A percentile compares a stretch with the other conserved stretches of the same genome.
These are phyloP conservation scores for Drosophila mauritiana DNA, from an alignment of 1,140 invertebrate genomes.

Conservation along the genomic window DNA sequence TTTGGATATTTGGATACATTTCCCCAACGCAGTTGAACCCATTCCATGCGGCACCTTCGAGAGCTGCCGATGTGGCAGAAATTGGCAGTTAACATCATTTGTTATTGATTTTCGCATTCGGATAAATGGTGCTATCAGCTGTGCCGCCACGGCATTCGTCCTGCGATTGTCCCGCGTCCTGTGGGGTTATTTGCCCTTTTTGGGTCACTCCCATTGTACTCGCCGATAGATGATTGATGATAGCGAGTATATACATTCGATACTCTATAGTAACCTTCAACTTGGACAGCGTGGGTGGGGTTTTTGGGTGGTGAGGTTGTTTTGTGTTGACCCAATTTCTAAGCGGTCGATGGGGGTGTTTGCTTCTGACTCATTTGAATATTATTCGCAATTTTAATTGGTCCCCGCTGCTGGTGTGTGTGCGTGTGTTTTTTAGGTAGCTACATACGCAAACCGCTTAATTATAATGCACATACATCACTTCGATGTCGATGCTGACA, in stretches of 20 bases:
- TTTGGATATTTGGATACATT: slow-evolving; percentile 44
- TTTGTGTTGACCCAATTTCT: slow-evolving; percentile 46
- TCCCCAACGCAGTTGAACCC: neutral
- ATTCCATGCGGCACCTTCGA: slow-evolving; percentile 1
- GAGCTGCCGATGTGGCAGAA: slow-evolving; percentile 69
- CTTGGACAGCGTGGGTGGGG: slow-evolving; percentile 22
- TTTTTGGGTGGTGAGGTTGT: neutral
- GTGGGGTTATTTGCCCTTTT: slow-evolving; percentile 47
- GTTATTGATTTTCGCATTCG: slow-evolving; percentile 73
- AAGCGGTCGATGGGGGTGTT: slow-evolving; percentile 23
- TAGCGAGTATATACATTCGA: neutral
- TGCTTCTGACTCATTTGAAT: slow-evolving; percentile 51
- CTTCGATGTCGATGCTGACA: slow-evolving; percentile 43
- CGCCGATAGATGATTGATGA: slow-evolving; percentile 75
- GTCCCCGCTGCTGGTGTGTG: slow-evolving; percentile 4
- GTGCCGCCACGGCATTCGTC: slow-evolving; percentile 4
- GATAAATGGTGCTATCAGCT: slow-evolving; percentile 54
- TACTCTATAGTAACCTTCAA: slow-evolving; percentile 52
- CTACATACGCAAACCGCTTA: slow-evolving; percentile 18
- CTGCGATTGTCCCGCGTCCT: slow-evolving; percentile 2
- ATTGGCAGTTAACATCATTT: slow-evolving; percentile 82
- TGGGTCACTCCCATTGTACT: slow-evolving; percentile 60
- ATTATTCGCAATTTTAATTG: slow-evolving; percentile 54
- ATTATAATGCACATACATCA: slow-evolving; percentile 60
- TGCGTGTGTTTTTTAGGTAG: too few relatives aligned